These are phyloP conservation scores for Dolichopus griseipennis DNA, from an alignment of 2,888 invertebrate species.

Conservation along the genomic window DNA sequence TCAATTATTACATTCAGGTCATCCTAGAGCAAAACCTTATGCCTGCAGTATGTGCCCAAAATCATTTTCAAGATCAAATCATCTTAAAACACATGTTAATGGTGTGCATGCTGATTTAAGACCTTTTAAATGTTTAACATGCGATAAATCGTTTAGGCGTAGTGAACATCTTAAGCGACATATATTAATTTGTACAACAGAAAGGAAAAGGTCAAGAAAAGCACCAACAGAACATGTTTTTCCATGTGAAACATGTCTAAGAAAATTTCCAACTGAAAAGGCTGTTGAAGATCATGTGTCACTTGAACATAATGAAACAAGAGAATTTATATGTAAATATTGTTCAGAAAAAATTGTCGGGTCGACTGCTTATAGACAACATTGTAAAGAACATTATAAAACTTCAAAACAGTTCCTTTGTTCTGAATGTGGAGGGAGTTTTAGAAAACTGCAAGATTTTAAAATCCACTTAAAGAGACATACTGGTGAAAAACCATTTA, in stretches of 20 bases:
- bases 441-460: background rate
- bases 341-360: background rate
- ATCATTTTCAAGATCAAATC: constrained; percentile 39
- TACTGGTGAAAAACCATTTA: constrained; percentile 50
- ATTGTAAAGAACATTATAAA: background rate
- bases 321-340: background rate
- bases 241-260: background rate
- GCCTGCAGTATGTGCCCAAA: constrained; percentile 27
- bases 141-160: constrained; percentile 42
- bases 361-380: background rate
- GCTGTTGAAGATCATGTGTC: background rate
- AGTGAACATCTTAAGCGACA: constrained; percentile 38
- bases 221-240: background rate
- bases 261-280: background rate
- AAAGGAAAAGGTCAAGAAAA: background rate
- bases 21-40: constrained; percentile 40
- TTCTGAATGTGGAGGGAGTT: background rate
- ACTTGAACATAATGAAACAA: background rate
- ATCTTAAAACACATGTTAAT: constrained; percentile 44
- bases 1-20: constrained; percentile 36
- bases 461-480: background rate
- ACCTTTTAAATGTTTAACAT: constrained; percentile 40
- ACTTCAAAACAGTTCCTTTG: background rate
- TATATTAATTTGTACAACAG: constrained; percentile 22
- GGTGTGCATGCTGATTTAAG: constrained; percentile 42